Base-by-base conservation (phyloP, 2,888 invertebrate species). In the Crioceris asparagi region DNA sequence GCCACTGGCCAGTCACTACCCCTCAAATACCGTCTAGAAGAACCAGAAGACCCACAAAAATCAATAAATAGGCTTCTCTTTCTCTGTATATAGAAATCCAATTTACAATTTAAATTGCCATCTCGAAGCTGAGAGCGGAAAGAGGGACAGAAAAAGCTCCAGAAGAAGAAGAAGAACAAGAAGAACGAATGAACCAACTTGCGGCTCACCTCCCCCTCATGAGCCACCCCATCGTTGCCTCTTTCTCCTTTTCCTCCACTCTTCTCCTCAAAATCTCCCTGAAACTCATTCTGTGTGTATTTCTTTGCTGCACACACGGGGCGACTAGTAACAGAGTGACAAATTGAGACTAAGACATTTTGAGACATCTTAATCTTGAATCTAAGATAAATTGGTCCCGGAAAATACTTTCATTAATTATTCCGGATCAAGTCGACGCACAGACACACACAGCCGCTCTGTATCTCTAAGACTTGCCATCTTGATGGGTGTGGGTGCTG, bases 391-490 rank as follows among this genome's bases (percentile, higher is more conserved):
- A 64, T 64, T 64, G 61, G 62, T 57, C 55, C 54, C 37, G 55
- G 59, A 59, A 60, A 61, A 63, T 64, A 63, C 64, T 64, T 64
- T 47, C 45, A 45, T 47, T 62, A 62, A 64, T 64, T 63, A 64
- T 63, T 64, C 64, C 62, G 60, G 64, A 63, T 64, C 63, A 64
- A 61, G 52, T 56, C 58, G n/a, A n/a, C n/a, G n/a, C n/a, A n/a
- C n/a, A n/a, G n/a, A n/a, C n/a, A n/a, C n/a, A n/a, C n/a, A n/a
- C n/a, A n/a, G n/a, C n/a, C n/a, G n/a, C 59, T 59, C 59, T 52
- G 48, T 52, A 49, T 50, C 54, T 54, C 54, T 55, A 53, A 52
- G 55, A 51, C 54, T 51, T 52, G 51, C 55, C 49, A 52, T 56
- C 54, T 54, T 46, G 48, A 50, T 52, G 47, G 43, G 14, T 27